Evolutionary conservation across 2,113 vertebrate species (phyloP), one percentile per base, ranked within the genome.

Genomic region (Grallaria varia): DNA sequence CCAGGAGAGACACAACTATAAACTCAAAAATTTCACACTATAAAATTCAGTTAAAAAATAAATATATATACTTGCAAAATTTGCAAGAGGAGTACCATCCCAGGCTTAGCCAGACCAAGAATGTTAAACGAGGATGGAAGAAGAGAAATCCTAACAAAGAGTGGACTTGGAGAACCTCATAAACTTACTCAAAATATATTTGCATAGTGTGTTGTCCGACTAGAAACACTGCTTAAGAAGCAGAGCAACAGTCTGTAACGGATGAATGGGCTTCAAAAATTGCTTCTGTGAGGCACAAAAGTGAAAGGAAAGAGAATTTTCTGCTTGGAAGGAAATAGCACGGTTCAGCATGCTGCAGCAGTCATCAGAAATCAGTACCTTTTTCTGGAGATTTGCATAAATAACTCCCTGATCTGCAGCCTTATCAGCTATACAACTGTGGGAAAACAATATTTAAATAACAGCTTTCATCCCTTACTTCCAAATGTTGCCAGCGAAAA

Each of bases 271-370:
- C 55, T 90, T 95, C 47, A 77, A 76, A 88, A 75, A 73, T 69
- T 90, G 74, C 58, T 95, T 94, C 68, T 62, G 12, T 62, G 69
- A 93, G 64, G 74, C 56, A 93, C 45, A 73, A 44, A 83, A 94
- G 44, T 40, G 39, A 80, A 53, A 68, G 72, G 59, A 59, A 86
- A 77, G 42, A 72, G 39, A 88, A 92, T 92, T 89, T 92, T 95
- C 85, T 90, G 47, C 89, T 94, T 93, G 87, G 88, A 87, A 93
- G 67, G 67, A 90, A 91, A 81, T 13, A 84, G 68, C 53, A 71
- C 4, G 3, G 87, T 56, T 86, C 64, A 94, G 56, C 0, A 2
- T 84, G 42, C 84, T 89, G 64, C 44, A 92, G 64, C 47, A 84
- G 68, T 62, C 71, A 79, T 66, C 72, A 84, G 47, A 66, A 94